Conservation (phyloP, 2,888 invertebrate species). For the Charanyca ferruginea region DNA sequence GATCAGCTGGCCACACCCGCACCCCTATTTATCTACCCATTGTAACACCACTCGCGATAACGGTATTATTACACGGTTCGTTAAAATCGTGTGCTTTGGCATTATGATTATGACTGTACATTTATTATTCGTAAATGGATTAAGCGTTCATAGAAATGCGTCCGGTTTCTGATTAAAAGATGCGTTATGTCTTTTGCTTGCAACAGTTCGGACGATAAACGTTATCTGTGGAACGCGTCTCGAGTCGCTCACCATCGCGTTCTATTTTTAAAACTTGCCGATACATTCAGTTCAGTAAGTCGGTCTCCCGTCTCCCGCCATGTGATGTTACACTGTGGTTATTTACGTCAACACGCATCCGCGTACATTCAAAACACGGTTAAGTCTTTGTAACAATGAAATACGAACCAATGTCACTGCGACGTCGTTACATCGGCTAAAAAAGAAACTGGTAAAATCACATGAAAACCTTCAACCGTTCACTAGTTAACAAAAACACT, state of each 20-base stretch:
- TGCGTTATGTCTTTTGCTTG: slow-evolving; percentile 56
- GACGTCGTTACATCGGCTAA: slow-evolving; percentile 48
- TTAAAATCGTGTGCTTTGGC: slow-evolving; percentile 44
- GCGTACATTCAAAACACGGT: slow-evolving; percentile 66
- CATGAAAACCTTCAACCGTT: slow-evolving; percentile 74
- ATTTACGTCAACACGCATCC: slow-evolving; percentile 80
- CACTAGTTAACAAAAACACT: slow-evolving; percentile 73
- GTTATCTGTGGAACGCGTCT: slow-evolving; percentile 74
- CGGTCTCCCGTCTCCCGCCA: slow-evolving; percentile 75
- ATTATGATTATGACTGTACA: slow-evolving; percentile 38
- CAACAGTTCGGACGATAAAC: slow-evolving; percentile 71
- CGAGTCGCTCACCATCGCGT: slow-evolving; percentile 71
- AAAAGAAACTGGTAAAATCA: slow-evolving; percentile 64
- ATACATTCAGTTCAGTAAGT: slow-evolving; percentile 77
- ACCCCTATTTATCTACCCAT: slow-evolving; percentile 58
- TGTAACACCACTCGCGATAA: slow-evolving; percentile 46
- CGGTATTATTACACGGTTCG: slow-evolving; percentile 45
- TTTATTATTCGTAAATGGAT: slow-evolving; percentile 39
- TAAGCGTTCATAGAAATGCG: slow-evolving; percentile 51
- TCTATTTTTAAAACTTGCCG: slow-evolving; percentile 83
- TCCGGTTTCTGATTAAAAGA: slow-evolving; percentile 57
- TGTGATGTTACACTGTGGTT: slow-evolving; percentile 75
- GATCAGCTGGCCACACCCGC: slow-evolving; percentile 88
- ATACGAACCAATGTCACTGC: slow-evolving; percentile 67
- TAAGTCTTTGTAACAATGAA: slow-evolving; percentile 58